Base-by-base conservation (phyloP, 2,113 vertebrate genomes). In the Malaclemys terrapin region DNA sequence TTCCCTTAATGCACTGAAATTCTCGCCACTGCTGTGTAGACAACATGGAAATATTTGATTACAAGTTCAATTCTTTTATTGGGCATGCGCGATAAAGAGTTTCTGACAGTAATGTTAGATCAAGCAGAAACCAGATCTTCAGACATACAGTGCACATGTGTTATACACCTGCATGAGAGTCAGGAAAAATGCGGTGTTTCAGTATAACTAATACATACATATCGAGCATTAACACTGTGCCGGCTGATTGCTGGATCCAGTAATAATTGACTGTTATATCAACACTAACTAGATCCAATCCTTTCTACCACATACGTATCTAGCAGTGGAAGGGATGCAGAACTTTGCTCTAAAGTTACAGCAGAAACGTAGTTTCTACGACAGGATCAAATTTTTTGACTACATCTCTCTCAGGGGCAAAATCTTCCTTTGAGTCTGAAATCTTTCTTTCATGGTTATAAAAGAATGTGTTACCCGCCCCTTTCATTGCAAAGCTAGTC, bases 11-110 rank as follows among this genome's bases (percentile, higher is more conserved):
- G 38, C 72, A 45, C 50, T 13, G 65, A 89, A 47, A 49, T 82
- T 42, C 38, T 45, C 45, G 87, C 62, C 76, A 85, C 24, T 89
- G 69, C 84, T 80, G 2, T 80, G 29, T 45, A 84, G 82, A 76
- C 17, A 94, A 90, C 38, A 75, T 85, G 9, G 80, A 94, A 87
- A 84, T 12, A 2, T 10, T 76, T 69, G 7, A 82, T 90, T 90
- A 52, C 91, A 93, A 89, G 35, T 8, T 79, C 20, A 47, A 84
- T 82, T 80, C 5, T 94, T 93, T 96, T 52, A 49, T 31, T 93
- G 78, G 57, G 91, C 49, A 75, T 87, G 45, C 88, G 52, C 38
- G 85, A 49, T 80, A 87, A 49, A 84, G 75, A 22, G 2, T 86
- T 35, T 54, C 45, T 31, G 35, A 45, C 82, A 45, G 56, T 72